Conservation (phyloP, 2,888 invertebrate species). For the Meloe dianella region DNA sequence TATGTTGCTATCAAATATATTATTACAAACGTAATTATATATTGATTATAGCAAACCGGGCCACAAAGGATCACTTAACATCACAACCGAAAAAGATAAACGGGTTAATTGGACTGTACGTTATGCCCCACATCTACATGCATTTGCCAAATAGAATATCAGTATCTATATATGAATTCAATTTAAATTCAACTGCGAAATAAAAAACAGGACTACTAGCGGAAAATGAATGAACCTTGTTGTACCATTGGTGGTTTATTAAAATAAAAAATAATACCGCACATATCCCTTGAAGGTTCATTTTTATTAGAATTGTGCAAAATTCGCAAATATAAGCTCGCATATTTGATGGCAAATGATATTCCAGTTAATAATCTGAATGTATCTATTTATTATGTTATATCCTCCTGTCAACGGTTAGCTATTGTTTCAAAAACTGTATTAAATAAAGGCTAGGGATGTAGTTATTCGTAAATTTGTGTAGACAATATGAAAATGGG, state of each 20-base stretch:
- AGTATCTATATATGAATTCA: neutral
- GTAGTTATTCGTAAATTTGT: neutral
- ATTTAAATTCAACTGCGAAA: neutral
- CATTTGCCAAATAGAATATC: neutral
- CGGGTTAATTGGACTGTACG: neutral
- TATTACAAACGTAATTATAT: neutral
- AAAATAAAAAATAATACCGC: neutral
- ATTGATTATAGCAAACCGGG: neutral
- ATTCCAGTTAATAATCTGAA: neutral
- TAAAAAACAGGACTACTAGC: neutral
- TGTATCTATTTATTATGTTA: neutral
- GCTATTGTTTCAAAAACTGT: neutral
- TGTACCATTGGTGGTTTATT: constrained; percentile 4
- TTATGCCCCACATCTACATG: neutral
- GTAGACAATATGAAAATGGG: neutral
- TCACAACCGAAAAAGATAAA: neutral
- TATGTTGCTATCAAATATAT: neutral
- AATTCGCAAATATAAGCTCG: neutral
- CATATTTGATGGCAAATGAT: neutral
- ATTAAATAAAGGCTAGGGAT: neutral
- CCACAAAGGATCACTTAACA: constrained; percentile 9
- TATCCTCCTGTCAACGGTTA: neutral
- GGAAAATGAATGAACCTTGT: neutral
- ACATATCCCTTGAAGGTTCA: neutral
- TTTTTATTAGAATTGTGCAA: constrained; percentile 4